Conservation (phyloP, 1,140 invertebrate genomes). For the Pseudomyrmex gracilis region DNA sequence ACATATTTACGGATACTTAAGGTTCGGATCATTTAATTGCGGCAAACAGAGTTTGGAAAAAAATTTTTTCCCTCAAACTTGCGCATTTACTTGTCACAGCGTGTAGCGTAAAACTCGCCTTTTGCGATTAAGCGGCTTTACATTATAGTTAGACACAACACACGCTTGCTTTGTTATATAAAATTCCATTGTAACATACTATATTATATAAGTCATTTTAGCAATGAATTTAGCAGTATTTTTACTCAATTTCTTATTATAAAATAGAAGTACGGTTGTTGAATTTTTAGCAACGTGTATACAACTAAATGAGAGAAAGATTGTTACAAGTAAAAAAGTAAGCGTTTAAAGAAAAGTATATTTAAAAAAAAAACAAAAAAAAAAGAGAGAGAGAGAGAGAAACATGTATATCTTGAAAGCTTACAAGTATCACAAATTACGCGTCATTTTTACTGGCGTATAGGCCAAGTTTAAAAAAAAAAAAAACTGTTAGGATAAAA, state of each 20-base stretch:
- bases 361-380: background rate
- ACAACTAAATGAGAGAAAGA: constrained; percentile 16
- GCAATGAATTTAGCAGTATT: constrained; percentile 22
- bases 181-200: constrained; percentile 46
- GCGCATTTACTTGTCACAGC: constrained; percentile 9
- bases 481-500: constrained; percentile 19
- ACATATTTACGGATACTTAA: constrained; percentile 8
- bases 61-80: constrained; percentile 24
- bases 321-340: constrained; percentile 42
- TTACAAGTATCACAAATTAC: constrained; percentile 39
- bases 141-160: constrained; percentile 43
- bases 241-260: constrained; percentile 47
- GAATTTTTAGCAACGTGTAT: constrained; percentile 46
- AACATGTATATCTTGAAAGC: constrained; percentile 16
- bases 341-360: constrained; percentile 29
- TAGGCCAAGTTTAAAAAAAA: constrained; percentile 31
- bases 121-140: constrained; percentile 48
- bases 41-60: constrained; percentile 39
- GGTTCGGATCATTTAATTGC: constrained; percentile 22
- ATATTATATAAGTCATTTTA: constrained; percentile 43
- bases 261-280: constrained; percentile 39
- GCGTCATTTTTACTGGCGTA: constrained; percentile 44
- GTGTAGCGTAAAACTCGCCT: constrained; percentile 23
- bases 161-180: constrained; percentile 35
- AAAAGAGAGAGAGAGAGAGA: too few species aligned